Base-by-base conservation (phyloP, 2,888 invertebrate species). In the Cheilosia pagana region DNA sequence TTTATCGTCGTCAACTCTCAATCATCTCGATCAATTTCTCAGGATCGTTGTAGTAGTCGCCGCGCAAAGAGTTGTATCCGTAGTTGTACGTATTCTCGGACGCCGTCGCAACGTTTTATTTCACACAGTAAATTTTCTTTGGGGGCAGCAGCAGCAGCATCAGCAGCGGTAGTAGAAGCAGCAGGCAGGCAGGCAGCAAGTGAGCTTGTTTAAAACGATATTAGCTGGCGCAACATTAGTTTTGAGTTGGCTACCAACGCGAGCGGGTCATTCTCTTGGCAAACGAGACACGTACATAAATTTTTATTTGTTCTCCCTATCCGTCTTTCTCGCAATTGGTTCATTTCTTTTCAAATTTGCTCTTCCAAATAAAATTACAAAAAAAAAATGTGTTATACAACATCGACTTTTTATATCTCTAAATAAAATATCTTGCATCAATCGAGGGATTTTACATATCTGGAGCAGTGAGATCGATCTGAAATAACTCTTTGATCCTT, bases 211-310 rank as follows among this genome's bases (percentile, higher is more conserved):
- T 88, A 87, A 88, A 87, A 88, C 89, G 89, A 88, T 88, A 89
- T 88, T 88, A 89, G 89, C 88, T 90, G 87, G 89, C 89, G 89
- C 90, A 89, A 89, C 90, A 91, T 91, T 90, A 92, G 92, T 92
- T 92, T 92, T 92, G 92, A 92, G 92, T 92, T 92, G 92, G 92
- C 92, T 92, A 91, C 90, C 92, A 92, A 91, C 92, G 92, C 92
- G 92, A 92, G 92, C 92, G 92, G 92, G 91, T 91, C 92, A 90
- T 91, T 92, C 90, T 91, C 90, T 91, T 90, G 90, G 90, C 90
- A 91, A 91, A 90, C 91, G 91, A 91, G 89, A 91, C 89, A 92
- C 92, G 92, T 92, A 90, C 88, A 89, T 81, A 77, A 19, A 12
- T 19, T 63, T 72, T 70, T 83, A 67, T 65, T 74, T 68, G 50